Base-by-base conservation (phyloP, 2,888 invertebrate genomes). In the Abscondita cerata region DNA sequence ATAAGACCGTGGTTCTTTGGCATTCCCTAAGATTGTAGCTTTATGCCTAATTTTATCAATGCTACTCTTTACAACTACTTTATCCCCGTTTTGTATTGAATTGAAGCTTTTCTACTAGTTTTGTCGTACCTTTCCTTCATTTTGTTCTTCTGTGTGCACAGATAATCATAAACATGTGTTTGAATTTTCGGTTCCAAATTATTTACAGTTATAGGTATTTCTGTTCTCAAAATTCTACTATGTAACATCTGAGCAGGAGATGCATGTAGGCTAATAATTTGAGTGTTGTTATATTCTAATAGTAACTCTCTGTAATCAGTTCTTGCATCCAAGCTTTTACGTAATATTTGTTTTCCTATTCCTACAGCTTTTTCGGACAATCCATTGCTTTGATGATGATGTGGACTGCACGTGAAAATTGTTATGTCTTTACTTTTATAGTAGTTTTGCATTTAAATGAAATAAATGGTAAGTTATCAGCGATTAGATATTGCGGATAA, bases 281-380 rank as follows among this genome's bases (percentile, higher is more conserved):
- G 6, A 18, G 18, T 44, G 44, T 44, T 44, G 44, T 16, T 44
- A n/a, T 44, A 44, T 44, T 44, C 18, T 18, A 44, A 15, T 41
- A 70, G 8, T n/a, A 57, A 12, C 16, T 70, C 65, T 52, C 65
- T 63, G 55, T 38, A 66, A 58, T 53, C 67, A 65, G 15, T 3
- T 15, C 36, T 59, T 53, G 66, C 65, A 20, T 66, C 62, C 1
- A 41, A 36, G 44, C 67, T 55, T 56, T 68, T 70, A 18, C 60
- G 46, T 53, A 74, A 66, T 44, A 70, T 72, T 51, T 68, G 65
- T 66, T 72, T 65, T 34, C 48, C 52, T 19, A 70, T 69, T 48
- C 31, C 47, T 6, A 72, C 69, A 25, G 57, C 64, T 58, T 69
- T 55, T 18, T 55, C 46, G 12, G 55, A 31, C 18, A 46, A 12